These are phyloP conservation scores for Drosophila barbarae DNA, from an alignment of 2,888 invertebrate genomes.

Conservation along the genomic window DNA sequence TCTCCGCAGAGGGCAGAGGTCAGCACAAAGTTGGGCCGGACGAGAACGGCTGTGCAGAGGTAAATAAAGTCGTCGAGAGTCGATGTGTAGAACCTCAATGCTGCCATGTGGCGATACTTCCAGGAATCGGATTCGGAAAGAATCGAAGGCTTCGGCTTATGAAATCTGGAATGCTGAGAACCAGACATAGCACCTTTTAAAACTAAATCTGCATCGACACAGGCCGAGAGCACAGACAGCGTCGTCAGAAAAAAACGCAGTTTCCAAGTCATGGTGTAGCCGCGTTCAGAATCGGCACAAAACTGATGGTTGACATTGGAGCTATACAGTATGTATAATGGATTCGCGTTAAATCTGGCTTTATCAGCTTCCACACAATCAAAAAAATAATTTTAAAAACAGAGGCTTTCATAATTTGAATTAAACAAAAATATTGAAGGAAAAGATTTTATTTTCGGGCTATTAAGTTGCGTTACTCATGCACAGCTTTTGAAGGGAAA, in stretches of 20 bases:
- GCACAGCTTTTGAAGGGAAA: background rate
- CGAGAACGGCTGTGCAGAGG: no score
- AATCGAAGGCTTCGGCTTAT: no score
- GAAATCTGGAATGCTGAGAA: no score
- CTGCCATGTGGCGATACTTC: no score
- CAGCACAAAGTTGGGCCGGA: no score
- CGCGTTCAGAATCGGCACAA: background rate
- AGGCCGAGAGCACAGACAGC: background rate
- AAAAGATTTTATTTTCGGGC: no score
- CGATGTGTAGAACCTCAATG: no score
- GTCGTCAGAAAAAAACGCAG: background rate
- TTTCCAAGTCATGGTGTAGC: background rate
- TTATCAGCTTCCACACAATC: background rate
- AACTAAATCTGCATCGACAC: no score
- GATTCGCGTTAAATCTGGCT: background rate
- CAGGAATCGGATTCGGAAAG: no score
- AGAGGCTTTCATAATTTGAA: background rate
- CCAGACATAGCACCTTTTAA: background rate
- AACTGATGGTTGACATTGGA: background rate
- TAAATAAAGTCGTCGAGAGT: no score
- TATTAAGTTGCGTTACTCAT: background rate
- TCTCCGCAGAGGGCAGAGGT: no score
- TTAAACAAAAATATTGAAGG: background rate
- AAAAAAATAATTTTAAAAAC: background rate
- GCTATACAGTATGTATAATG: background rate